Conservation (phyloP, 2,797 vertebrate species). For the Emydoidea blandingii region DNA sequence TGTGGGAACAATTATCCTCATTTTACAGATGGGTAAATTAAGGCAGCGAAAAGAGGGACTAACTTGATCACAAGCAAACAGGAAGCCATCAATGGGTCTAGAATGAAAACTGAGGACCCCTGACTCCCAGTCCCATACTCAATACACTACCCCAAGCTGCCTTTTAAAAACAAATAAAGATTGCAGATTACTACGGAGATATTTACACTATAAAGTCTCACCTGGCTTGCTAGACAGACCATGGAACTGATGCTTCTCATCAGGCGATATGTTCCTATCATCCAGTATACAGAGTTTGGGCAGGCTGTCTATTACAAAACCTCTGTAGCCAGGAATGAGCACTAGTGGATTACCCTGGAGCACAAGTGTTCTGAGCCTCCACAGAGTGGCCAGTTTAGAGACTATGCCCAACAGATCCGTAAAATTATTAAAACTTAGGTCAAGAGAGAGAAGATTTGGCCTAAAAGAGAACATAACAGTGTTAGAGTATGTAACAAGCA, state of each 20-base stretch:
- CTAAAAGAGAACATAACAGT: conserved; percentile 69
- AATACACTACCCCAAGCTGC: background rate
- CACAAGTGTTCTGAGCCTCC: conserved; percentile 80
- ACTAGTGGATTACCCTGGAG: conserved; percentile 90
- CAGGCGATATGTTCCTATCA: conserved; percentile 75
- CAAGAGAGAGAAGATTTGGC: conserved; percentile 90
- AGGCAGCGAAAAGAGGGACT: background rate
- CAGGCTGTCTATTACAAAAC: conserved; percentile 86
- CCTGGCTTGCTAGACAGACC: conserved; percentile 80
- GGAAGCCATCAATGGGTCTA: background rate
- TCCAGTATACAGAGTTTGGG: conserved; percentile 83
- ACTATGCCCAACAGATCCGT: conserved; percentile 80
- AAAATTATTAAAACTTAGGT: conserved; percentile 89
- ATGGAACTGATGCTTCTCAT: conserved; percentile 79
- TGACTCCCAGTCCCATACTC: background rate
- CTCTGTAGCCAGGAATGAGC: conserved; percentile 85
- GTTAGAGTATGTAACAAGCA: background rate
- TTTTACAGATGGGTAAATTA: background rate
- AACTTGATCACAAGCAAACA: background rate
- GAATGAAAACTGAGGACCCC: background rate
- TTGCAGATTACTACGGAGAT: background rate
- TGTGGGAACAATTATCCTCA: background rate
- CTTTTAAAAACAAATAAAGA: background rate
- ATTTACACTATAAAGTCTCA: conserved; percentile 62
- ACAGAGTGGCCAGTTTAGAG: conserved; percentile 75